A percentile compares a stretch with the other conserved stretches of the same genome.
Evolutionary conservation across 2,888 invertebrate species (phyloP).

Genomic region (Strigamia crassipes): DNA sequence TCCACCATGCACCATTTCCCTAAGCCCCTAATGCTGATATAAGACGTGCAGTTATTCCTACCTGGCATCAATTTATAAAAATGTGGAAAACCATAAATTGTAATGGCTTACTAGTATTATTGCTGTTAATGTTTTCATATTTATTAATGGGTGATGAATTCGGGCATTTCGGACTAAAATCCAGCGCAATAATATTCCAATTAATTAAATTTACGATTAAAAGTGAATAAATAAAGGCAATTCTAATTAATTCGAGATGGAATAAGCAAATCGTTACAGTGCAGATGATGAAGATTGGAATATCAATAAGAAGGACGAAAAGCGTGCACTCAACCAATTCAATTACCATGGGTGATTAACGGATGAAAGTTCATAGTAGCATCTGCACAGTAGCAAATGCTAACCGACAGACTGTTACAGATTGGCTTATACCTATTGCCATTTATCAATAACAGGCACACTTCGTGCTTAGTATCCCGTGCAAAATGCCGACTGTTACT

Average conservation of each 20-base stretch:
- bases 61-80: background rate
- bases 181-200: background rate
- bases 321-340: constrained; percentile 25
- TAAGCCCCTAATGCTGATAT: background rate
- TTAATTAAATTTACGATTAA: too few species aligned
- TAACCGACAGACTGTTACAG: background rate
- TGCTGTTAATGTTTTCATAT: background rate
- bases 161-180: background rate
- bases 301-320: constrained; percentile 2
- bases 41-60: background rate
- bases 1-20: background rate
- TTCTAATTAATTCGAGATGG: background rate
- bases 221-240: background rate
- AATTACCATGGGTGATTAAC: constrained; percentile 22
- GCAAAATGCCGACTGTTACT: background rate
- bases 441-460: constrained; percentile 23
- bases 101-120: too few species aligned
- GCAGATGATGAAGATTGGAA: background rate
- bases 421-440: background rate
- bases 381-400: background rate
- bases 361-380: constrained; percentile 13
- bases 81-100: background rate
- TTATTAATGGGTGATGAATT: background rate
- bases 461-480: background rate
- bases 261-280: background rate